Evolutionary conservation across 2,797 vertebrate species (phyloP).

Genomic region (Diceros bicornis): DNA sequence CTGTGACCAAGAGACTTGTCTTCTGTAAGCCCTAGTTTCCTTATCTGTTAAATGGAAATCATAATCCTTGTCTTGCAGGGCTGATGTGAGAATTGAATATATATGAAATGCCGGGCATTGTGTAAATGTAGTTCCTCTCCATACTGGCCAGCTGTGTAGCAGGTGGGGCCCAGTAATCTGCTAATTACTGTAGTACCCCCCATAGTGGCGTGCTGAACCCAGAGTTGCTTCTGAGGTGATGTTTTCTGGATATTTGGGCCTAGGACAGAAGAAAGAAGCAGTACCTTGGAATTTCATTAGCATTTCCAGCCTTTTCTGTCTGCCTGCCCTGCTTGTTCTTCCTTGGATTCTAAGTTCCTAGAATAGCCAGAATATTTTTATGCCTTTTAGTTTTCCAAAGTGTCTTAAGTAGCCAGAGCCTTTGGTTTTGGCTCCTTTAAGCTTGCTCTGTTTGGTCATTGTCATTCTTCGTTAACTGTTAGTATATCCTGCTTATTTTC

Average conservation of each 20-base stretch:
- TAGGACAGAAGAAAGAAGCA: slow-evolving; percentile 42
- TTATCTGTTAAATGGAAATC: slow-evolving; percentile 38
- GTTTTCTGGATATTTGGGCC: slow-evolving; percentile 52
- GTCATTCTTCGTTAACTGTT: slow-evolving; percentile 64
- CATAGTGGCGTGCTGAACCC: background rate
- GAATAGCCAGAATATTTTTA: slow-evolving; percentile 72
- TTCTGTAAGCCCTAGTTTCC: slow-evolving; percentile 43
- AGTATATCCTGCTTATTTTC: slow-evolving; percentile 66
- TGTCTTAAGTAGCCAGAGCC: slow-evolving; percentile 62
- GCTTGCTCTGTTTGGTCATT: slow-evolving; percentile 55
- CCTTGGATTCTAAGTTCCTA: slow-evolving; percentile 68
- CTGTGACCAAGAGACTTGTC: slow-evolving; percentile 30
- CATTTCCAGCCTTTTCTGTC: slow-evolving; percentile 23
- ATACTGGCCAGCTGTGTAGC: background rate
- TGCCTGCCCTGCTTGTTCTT: slow-evolving; percentile 42
- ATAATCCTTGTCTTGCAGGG: slow-evolving; percentile 35
- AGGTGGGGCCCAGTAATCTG: background rate
- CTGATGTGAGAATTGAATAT: slow-evolving; percentile 35
- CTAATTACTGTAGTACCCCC: background rate
- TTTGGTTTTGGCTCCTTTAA: slow-evolving; percentile 65
- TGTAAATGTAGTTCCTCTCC: slow-evolving; percentile 24
- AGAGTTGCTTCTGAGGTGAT: slow-evolving; percentile 7
- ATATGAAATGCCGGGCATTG: background rate
- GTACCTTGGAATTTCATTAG: slow-evolving; percentile 32
- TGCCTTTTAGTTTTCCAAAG: slow-evolving; percentile 67